Conservation (phyloP, 2,888 invertebrate genomes). For the Phalangium opilio region DNA sequence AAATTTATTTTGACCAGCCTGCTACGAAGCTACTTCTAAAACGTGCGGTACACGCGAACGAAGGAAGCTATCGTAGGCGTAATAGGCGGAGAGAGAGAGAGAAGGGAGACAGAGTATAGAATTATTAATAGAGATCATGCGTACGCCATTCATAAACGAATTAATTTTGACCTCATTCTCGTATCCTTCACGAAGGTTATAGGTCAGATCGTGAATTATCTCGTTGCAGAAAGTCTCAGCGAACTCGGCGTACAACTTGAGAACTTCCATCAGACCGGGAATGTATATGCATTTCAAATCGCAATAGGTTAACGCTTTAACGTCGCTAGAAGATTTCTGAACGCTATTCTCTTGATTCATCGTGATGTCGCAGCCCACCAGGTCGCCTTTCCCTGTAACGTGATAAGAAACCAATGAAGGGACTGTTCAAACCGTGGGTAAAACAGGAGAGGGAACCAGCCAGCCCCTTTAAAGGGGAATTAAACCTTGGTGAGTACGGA, state of each 20-base stretch:
- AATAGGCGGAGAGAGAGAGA: too few relatives aligned
- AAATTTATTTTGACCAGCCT: too few relatives aligned
- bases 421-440: neutral
- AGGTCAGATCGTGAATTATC: slow-evolving; percentile 86
- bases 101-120: neutral
- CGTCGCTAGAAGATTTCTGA: slow-evolving; percentile 85
- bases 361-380: slow-evolving; percentile 82
- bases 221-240: slow-evolving; percentile 86
- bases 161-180: slow-evolving; percentile 46
- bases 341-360: slow-evolving; percentile 56
- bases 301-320: slow-evolving; percentile 86
- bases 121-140: too few relatives aligned
- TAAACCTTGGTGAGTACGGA: slow-evolving; percentile 35
- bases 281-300: slow-evolving; percentile 88
- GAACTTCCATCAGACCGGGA: slow-evolving; percentile 71
- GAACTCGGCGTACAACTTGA: slow-evolving; percentile 82
- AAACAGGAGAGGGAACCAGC: too few relatives aligned
- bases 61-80: too few relatives aligned
- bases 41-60: too few relatives aligned
- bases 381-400: slow-evolving; percentile 73
- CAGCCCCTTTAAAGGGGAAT: too few relatives aligned
- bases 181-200: slow-evolving; percentile 82
- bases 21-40: too few relatives aligned
- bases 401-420: too few relatives aligned
- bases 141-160: too few relatives aligned